phyloP scores from a whole-genome alignment of 2,797 vertebrate species.

The Premnoplex brunnescens region DNA sequence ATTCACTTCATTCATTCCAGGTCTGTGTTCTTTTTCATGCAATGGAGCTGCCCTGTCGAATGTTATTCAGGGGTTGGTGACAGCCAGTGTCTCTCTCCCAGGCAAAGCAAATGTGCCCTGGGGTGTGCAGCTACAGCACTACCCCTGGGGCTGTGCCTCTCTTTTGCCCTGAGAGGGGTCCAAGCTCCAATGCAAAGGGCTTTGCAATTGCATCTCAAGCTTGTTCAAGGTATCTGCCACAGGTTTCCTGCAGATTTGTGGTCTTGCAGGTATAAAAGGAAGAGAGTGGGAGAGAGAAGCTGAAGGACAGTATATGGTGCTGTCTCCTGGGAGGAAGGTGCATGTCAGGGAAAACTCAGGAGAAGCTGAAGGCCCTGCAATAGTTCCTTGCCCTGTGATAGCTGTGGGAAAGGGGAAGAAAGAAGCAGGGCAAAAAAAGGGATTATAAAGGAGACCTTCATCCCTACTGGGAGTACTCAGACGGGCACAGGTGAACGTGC shows the following conservation, averaged over 20 bases:
- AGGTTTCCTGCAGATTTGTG: background rate
- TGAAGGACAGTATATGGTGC: background rate
- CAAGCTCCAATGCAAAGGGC: background rate
- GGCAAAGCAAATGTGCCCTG: background rate
- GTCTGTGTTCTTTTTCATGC: background rate
- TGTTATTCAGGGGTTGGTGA: background rate
- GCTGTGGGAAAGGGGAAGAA: background rate
- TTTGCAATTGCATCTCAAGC: fast-evolving
- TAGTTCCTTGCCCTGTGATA: background rate
- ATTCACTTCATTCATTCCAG: background rate
- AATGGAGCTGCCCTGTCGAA: background rate
- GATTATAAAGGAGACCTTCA: background rate
- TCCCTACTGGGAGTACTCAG: background rate
- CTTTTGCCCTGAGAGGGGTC: background rate
- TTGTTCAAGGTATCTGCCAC: background rate
- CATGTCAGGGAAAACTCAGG: background rate
- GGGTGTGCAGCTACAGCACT: background rate
- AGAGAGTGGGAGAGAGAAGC: background rate
- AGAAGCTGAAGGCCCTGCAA: background rate
- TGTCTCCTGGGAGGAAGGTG: background rate
- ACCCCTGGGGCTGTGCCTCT: background rate
- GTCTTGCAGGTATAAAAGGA: background rate
- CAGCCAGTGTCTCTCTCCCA: background rate
- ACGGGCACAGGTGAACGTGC: fast-evolving
- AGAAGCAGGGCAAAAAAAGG: background rate